Base-by-base conservation (phyloP, 53 echinoderm and acorn worm genomes). In the Echinometra lucunter region DNA sequence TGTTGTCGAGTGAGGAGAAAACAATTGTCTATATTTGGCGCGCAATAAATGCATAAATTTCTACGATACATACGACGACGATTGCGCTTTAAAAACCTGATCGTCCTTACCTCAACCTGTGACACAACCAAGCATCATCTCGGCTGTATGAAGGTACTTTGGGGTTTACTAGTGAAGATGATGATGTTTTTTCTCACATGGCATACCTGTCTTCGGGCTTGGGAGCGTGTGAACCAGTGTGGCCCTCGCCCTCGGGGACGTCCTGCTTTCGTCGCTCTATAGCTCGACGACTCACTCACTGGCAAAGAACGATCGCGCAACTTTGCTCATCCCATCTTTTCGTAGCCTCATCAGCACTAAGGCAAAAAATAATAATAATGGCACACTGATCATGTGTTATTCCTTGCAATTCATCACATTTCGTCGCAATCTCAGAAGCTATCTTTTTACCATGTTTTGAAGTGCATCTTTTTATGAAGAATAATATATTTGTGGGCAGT, bases 391-490 rank as follows among this genome's bases (percentile, higher is more conserved):
- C 81, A 81, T 81, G 81, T 81, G 81, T 81, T 81, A 81, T 81
- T 81, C 81, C 81, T 81, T 38, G 23, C 81, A 81, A 81, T 81
- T 81, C 21, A 81, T 81, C 81, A 81, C 81, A 81, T 44, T n/a
- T 44, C 81, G 81, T 42, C 18, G 16, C 44, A 6, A 44, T 81
- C 81, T 81, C 42, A 81, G 23, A 44, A 81, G 38, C 42, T 40
- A 13, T 4, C 4, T 81, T 44, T 81, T 81, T 25, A 7, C 81
- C 44, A 44, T 44, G 81, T 23, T n/a, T n/a, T 42, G 38, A 42
- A 44, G 40, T 2, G 72, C 72, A 81, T 42, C 23, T 81, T 23
- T 81, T 32, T 42, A 2, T 40, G 44, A 42, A 42, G 81, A 38
- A 81, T 44, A 81, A 42, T 44, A 21, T 81, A 81, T 81, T 81